These are phyloP conservation scores for Carcina quercana DNA, from an alignment of 2,888 invertebrate species.

Conservation along the genomic window DNA sequence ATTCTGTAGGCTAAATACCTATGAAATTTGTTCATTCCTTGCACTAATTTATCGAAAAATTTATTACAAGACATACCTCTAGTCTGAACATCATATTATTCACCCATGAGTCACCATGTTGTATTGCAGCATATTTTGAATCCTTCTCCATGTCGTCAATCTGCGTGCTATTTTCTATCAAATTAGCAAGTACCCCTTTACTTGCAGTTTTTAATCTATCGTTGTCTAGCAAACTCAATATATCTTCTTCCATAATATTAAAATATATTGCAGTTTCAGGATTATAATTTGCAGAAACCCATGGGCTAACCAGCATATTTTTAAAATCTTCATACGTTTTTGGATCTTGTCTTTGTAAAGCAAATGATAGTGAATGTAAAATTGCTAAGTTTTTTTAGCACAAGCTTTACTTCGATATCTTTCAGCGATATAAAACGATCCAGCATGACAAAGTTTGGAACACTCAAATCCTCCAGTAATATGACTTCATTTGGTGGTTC, in stretches of 20 bases:
- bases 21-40: no score
- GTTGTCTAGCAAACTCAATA: not conserved
- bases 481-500: conserved; percentile 31
- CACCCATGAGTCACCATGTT: conserved; percentile 42
- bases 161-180: no score
- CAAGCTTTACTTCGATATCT: conserved; percentile 17
- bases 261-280: conserved; percentile 1
- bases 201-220: not conserved
- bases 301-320: conserved; percentile 15
- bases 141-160: no score
- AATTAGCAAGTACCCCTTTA: no score
- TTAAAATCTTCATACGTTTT: conserved; percentile 16
- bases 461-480: conserved; percentile 32
- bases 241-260: conserved; percentile 4
- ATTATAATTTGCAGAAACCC: conserved; percentile 1
- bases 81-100: conserved; percentile 39
- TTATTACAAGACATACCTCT: conserved; percentile 29
- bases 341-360: conserved; percentile 26
- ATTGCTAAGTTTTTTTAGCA: conserved; percentile 27
- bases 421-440: conserved; percentile 19
- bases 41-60: no score
- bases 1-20: not conserved
- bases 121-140: conserved; percentile 28
- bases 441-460: conserved; percentile 22
- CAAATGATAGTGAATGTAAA: conserved; percentile 29